Evolutionary conservation across 2,888 invertebrate genomes (phyloP).

Genomic region (Leptinotarsa haldemani): DNA sequence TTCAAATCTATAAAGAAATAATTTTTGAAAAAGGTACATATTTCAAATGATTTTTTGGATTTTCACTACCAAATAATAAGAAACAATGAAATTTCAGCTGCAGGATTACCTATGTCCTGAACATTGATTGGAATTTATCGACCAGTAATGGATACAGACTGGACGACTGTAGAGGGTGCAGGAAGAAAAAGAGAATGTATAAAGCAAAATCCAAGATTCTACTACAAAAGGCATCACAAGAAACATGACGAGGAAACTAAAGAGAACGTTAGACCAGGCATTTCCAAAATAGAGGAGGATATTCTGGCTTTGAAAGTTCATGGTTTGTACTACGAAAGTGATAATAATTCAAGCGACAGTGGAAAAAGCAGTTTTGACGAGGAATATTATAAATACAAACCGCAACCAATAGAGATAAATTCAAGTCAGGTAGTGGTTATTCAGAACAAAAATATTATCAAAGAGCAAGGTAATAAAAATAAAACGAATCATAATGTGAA

Average conservation of each 20-base stretch:
- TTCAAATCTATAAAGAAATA: no score
- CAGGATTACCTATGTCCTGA: not conserved
- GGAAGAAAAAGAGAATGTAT: not conserved
- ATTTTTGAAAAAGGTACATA: no score
- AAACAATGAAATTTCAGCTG: not conserved
- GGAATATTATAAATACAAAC: conserved; percentile 9
- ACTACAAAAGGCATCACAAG: not conserved
- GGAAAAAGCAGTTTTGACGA: conserved; percentile 4
- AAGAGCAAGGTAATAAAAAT: no score
- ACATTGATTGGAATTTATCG: not conserved
- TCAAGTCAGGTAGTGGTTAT: not conserved
- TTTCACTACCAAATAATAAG: not conserved
- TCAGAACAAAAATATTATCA: not conserved
- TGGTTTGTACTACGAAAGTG: not conserved
- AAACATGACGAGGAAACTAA: not conserved
- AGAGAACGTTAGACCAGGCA: not conserved
- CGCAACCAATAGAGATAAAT: not conserved
- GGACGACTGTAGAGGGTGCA: not conserved
- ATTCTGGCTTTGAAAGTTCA: not conserved
- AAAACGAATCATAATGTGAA: no score
- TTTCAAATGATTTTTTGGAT: no score
- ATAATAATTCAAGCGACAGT: conserved; percentile 1
- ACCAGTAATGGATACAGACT: not conserved
- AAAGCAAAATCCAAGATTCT: not conserved
- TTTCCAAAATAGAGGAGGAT: not conserved